Evolutionary conservation across 2,888 invertebrate species (phyloP), one percentile per base, ranked within the genome.

Genomic region (Dione juno): DNA sequence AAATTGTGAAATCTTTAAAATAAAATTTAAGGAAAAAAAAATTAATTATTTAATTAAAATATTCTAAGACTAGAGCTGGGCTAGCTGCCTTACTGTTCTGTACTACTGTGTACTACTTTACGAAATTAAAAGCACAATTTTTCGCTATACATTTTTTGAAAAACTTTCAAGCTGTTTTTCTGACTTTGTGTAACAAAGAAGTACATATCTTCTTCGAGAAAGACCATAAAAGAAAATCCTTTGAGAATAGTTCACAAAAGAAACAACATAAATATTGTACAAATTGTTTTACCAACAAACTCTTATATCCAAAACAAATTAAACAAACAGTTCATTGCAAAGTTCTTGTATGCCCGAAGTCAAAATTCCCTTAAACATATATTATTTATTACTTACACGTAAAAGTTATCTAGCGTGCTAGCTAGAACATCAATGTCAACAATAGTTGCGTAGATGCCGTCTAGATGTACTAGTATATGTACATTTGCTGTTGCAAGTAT

Each of bases 191-290:
- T 48, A 10, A 16, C 9, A 16, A 16, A 48, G n/a, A 48, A 40
- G 28, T 52, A 50, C 50, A 40, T 64, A 40, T 52, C 21, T 40
- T 37, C 19, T 40, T 40, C 11, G 11, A 50, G 19, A 61, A 21
- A 67, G 59, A 45, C 28, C 52, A 61, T 16, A 59, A 52, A 67
- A 67, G 52, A 50, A 61, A 50, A 41, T 67, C 59, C 67, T 61
- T 67, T 67, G 67, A 61, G 59, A 50, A 43, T 28, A 67, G 59
- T 61, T 59, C 45, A 28, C 52, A 35, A 50, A 48, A 41, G 28
- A 28, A 52, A 41, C 41, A 28, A 40, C 40, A 43, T 45, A 45
- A 67, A 40, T 59, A n/a, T n/a, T n/a, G 40, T 28, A 50, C 16
- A 61, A 59, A 61, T 52, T 67, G 52, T 61, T 61, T 16, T 19